Conservation (phyloP, 2,888 invertebrate genomes). For the Clanis bilineata region DNA sequence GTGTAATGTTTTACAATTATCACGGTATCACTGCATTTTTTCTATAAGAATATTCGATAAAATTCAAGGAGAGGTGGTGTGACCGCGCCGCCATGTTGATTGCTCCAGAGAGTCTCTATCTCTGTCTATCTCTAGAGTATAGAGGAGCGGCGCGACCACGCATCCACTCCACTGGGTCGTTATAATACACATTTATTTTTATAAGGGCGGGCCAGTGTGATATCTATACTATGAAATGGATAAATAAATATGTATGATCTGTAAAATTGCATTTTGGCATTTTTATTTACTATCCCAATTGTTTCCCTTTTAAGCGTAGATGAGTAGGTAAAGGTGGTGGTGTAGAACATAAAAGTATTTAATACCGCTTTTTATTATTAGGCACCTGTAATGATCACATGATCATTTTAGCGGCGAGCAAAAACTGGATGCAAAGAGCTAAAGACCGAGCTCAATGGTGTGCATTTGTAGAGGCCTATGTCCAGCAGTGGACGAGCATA, state of each 20-base stretch:
- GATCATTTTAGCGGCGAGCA: too few species aligned
- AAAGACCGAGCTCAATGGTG: too few species aligned
- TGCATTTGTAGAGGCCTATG: too few species aligned
- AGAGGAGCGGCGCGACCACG: constrained; percentile 61
- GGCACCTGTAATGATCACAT: too few species aligned
- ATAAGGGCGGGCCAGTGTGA: constrained; percentile 83
- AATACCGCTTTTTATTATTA: too few species aligned
- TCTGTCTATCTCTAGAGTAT: too few species aligned
- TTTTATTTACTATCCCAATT: constrained; percentile 18
- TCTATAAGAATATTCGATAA: constrained; percentile 68
- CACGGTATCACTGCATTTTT: constrained; percentile 61
- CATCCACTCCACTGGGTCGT: constrained; percentile 69
- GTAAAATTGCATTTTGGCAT: constrained; percentile 49
- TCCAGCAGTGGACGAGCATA: too few species aligned
- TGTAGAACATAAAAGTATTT: too few species aligned
- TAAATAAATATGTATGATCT: constrained; percentile 83
- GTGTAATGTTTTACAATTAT: constrained; percentile 78
- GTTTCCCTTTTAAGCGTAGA: not conserved
- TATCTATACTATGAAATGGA: constrained; percentile 82
- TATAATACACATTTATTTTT: constrained; percentile 82
- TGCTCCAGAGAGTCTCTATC: too few species aligned
- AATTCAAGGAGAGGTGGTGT: constrained; percentile 62
- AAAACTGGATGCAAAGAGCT: too few species aligned
- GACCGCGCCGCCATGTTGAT: constrained; percentile 66
- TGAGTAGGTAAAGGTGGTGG: too few species aligned